phyloP scores from a whole-genome alignment of 2,888 invertebrate species.

The Ennomos fuscantarius region DNA sequence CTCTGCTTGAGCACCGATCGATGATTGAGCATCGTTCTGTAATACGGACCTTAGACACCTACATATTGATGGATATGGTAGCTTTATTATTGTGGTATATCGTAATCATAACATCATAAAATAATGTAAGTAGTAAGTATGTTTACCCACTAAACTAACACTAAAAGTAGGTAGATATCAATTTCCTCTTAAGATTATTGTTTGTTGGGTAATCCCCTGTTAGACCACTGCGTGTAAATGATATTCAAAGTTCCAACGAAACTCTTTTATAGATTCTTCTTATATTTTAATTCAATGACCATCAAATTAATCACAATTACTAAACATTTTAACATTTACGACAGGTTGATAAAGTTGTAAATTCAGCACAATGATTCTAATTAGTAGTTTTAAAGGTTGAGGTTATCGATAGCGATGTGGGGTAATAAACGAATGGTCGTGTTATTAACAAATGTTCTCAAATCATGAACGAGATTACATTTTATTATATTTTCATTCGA shows the following conservation, averaged over 20 bases:
- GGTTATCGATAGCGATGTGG: conserved; percentile 24
- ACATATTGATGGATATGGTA: no score
- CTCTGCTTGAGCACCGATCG: no score
- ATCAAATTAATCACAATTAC: conserved; percentile 23
- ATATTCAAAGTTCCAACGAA: conserved; percentile 12
- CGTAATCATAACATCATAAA: no score
- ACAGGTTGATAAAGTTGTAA: conserved; percentile 25
- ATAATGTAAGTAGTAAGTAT: no score
- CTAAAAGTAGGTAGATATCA: no score
- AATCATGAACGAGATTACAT: conserved; percentile 38
- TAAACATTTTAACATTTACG: conserved; percentile 20
- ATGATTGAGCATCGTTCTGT: no score
- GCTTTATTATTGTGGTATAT: no score
- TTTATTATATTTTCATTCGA: conserved; percentile 43
- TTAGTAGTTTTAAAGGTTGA: conserved; percentile 36
- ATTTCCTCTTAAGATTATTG: no score
- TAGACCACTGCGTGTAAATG: conserved; percentile 9
- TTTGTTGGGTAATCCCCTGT: no score
- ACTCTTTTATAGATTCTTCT: conserved; percentile 16
- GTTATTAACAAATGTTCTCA: conserved; percentile 23
- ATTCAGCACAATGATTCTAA: conserved; percentile 26
- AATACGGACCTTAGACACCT: no score
- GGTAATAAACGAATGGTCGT: conserved; percentile 25
- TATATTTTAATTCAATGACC: conserved; percentile 18
- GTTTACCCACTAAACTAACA: no score